Evolutionary conservation across 1,140 invertebrate genomes (phyloP), one percentile per base, ranked within the genome.

Genomic region (Drosophila jambulina): DNA sequence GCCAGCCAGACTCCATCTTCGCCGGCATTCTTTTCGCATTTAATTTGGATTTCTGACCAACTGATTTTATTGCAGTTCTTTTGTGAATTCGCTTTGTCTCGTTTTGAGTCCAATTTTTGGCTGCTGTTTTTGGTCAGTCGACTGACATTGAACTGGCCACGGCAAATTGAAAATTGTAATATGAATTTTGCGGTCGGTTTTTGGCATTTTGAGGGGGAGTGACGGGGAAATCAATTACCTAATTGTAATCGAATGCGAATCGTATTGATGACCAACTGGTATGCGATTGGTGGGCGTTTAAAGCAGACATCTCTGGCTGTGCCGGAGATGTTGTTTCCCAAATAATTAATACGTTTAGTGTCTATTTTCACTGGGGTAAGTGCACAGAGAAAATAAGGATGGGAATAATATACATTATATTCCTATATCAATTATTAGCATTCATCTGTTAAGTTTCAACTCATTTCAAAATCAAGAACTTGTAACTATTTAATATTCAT

Each of bases 131-230:
- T 84, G 78, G 82, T 78, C 77, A 84, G 68, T 51, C 49, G 42
- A 57, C 53, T 72, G 79, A 63, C 79, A 72, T 77, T 81, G 79
- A 82, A 45, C 75, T 75, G 49, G 48, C 17, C 42, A 38, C 53
- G 75, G 60, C 64, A 63, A 83, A 80, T 84, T 78, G 68, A 78
- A 85, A 85, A 80, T 65, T 67, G 68, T 75, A 76, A 85, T 85
- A 85, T 86, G 81, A 78, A 69, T 75, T 75, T 77, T 78, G 34
- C 19, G 56, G 40, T 60, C 12, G 21, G 13, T 42, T 54, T 54
- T 54, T 36, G 51, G 49, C 27, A 51, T 51, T 51, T 32, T 32
- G 29, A 21, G n/a, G 10, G 48, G 25, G 25, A 6, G 15, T 1
- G 19, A 45, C 10, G 53, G 60, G 51, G 51, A 59, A 85, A 86